phyloP scores from a whole-genome alignment of 2,888 invertebrate genomes.

The Sycophila texana region DNA sequence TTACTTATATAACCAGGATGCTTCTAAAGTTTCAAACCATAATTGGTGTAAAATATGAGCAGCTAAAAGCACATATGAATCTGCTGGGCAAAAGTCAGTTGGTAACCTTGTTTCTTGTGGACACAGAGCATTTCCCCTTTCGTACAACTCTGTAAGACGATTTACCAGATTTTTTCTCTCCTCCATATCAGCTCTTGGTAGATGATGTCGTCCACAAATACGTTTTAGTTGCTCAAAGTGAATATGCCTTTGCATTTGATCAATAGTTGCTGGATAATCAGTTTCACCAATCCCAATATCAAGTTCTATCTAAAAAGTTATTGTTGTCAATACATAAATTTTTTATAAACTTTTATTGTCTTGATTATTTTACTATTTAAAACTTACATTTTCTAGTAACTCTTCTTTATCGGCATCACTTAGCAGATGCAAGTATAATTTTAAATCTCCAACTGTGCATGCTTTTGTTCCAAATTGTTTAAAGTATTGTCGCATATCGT shows the following conservation, averaged over 20 bases:
- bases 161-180: conserved; percentile 66
- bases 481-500: conserved; percentile 87
- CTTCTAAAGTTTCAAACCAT: conserved; percentile 76
- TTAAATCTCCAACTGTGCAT: conserved; percentile 90
- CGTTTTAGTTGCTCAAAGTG: conserved; percentile 86
- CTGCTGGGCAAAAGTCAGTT: conserved; percentile 86
- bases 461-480: conserved; percentile 89
- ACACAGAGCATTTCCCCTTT: conserved; percentile 68
- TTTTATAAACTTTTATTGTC: neutral
- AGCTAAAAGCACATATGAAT: conserved; percentile 88
- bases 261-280: conserved; percentile 74
- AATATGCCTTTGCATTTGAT: conserved; percentile 89
- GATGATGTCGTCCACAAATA: conserved; percentile 82
- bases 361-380: neutral
- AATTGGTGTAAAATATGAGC: conserved; percentile 82
- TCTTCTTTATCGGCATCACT: conserved; percentile 80
- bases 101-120: conserved; percentile 78
- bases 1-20: conserved; percentile 72
- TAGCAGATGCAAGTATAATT: conserved; percentile 84
- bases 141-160: conserved; percentile 68
- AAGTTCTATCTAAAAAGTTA: conserved; percentile 66
- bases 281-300: conserved; percentile 71
- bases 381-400: conserved; percentile 73
- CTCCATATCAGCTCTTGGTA: conserved; percentile 65
- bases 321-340: conserved; percentile 12